Conservation (phyloP, 2,888 invertebrate species). For the Papilio protenor region DNA sequence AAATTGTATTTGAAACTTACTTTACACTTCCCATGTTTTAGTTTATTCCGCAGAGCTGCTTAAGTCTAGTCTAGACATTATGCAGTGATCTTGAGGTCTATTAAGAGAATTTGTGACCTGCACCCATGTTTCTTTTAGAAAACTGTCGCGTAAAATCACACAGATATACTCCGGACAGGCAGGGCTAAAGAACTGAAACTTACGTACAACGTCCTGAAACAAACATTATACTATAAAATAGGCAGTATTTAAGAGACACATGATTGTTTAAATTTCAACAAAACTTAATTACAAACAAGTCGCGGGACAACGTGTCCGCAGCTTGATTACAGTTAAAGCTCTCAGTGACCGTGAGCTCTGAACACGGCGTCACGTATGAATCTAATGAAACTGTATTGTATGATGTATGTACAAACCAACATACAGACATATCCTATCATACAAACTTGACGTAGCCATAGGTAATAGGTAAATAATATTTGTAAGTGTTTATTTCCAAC, state of each 20-base stretch:
- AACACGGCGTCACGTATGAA: background rate
- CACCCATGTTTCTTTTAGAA: background rate
- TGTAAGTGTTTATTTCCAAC: too few relatives aligned
- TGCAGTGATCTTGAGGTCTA: too few relatives aligned
- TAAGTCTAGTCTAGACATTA: background rate
- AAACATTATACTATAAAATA: background rate
- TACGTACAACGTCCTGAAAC: background rate
- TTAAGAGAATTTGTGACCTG: background rate
- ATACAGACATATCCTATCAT: background rate
- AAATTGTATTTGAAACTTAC: background rate
- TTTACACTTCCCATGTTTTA: background rate
- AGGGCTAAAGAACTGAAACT: background rate
- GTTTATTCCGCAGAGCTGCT: background rate
- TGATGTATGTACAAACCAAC: background rate
- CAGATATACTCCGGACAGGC: background rate
- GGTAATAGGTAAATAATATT: background rate
- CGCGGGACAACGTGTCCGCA: background rate
- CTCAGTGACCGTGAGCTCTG: background rate
- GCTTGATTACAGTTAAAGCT: conserved; percentile 2
- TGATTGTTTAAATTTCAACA: conserved; percentile 4
- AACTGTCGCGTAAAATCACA: background rate
- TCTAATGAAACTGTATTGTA: background rate
- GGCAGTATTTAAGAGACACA: background rate
- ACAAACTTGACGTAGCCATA: background rate
- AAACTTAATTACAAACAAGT: background rate